phyloP scores from a whole-genome alignment of 2,888 invertebrate species.

The Dilophus febrilis region DNA sequence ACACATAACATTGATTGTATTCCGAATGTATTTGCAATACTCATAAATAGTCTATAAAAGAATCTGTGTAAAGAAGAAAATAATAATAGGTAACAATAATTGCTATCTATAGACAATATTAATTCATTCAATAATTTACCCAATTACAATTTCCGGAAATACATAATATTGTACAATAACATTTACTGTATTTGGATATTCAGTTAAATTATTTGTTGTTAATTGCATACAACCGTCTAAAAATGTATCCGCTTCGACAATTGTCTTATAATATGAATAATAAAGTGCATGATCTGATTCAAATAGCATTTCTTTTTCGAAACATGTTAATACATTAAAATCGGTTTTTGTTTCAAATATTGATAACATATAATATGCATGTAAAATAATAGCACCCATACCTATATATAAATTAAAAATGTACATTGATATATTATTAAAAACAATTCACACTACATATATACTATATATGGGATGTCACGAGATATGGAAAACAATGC shows the following conservation, averaged over 20 bases:
- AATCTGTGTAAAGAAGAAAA: conserved; percentile 23
- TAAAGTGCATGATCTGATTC: conserved; percentile 81
- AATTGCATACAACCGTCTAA: conserved; percentile 42
- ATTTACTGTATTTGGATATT: conserved; percentile 66
- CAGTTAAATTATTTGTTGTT: conserved; percentile 57
- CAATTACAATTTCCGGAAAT: conserved; percentile 56
- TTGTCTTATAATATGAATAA: conserved; percentile 72
- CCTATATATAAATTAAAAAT: conserved; percentile 30
- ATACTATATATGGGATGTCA: too few species aligned
- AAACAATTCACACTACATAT: too few species aligned
- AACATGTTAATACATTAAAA: conserved; percentile 64
- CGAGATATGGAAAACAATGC: too few species aligned
- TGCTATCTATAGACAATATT: too few species aligned
- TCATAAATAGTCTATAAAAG: conserved; percentile 11
- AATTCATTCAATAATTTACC: conserved; percentile 28
- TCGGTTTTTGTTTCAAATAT: conserved; percentile 72
- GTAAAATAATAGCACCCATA: conserved; percentile 37
- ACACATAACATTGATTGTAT: conserved; percentile 22
- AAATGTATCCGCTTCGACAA: conserved; percentile 49
- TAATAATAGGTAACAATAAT: conserved; percentile 30
- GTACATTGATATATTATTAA: too few species aligned
- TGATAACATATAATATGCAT: conserved; percentile 44
- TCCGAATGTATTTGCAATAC: conserved; percentile 10
- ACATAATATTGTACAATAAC: conserved; percentile 68
- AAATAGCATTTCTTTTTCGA: conserved; percentile 73